Evolutionary conservation across 2,113 vertebrate species (phyloP).

Genomic region (Bambusicola thoracicus): DNA sequence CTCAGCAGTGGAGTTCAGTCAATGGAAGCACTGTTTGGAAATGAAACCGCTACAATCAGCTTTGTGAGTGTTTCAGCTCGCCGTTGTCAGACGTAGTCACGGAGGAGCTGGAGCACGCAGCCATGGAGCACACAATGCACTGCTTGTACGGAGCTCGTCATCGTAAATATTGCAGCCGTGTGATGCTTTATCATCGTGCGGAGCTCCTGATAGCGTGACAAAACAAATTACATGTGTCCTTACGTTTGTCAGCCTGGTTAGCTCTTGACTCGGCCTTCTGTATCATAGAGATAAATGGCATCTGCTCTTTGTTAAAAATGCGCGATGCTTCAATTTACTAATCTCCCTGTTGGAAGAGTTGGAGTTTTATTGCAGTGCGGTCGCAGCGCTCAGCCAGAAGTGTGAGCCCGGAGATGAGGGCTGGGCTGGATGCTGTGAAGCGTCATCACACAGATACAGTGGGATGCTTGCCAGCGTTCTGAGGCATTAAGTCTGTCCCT

Average conservation of each 20-base stretch:
- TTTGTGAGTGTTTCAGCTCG: conserved; percentile 2
- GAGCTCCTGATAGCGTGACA: background rate
- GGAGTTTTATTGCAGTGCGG: background rate
- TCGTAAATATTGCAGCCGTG: background rate
- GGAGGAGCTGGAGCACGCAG: background rate
- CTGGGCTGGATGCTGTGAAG: background rate
- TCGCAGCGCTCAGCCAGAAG: background rate
- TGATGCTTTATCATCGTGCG: background rate
- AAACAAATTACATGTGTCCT: conserved; percentile 15
- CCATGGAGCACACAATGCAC: accelerated
- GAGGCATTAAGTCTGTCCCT: background rate
- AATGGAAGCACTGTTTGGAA: conserved; percentile 5
- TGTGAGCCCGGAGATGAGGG: background rate
- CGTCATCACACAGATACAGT: background rate
- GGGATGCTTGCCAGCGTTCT: accelerated
- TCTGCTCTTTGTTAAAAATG: conserved; percentile 26
- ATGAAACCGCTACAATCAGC: background rate
- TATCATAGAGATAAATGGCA: conserved; percentile 22
- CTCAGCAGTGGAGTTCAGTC: background rate
- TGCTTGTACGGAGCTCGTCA: background rate
- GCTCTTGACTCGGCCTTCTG: conserved; percentile 28
- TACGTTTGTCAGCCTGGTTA: background rate
- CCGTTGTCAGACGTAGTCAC: background rate
- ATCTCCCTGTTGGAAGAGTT: background rate
- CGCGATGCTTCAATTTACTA: background rate